Evolutionary conservation across 2,888 invertebrate species (phyloP), one percentile per base, ranked within the genome.

Genomic region (Euclidia mi): DNA sequence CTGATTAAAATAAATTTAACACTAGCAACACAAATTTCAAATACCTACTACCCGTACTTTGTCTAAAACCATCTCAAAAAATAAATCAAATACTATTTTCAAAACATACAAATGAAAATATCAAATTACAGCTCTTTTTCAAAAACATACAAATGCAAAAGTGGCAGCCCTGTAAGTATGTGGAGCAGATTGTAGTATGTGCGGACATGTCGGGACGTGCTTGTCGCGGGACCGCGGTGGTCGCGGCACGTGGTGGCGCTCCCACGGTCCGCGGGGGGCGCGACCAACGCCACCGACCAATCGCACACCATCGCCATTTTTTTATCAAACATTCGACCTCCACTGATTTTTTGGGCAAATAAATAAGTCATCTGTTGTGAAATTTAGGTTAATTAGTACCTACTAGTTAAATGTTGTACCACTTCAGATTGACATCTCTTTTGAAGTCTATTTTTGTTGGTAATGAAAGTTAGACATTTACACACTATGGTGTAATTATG

Each of bases 221-320:
- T 69, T 50, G 76, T 76, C 64, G 72, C 76, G 56, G 78, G 74
- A 51, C 71, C 76, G 85, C 79, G 88, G 87, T 82, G 88, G 89
- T 84, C 85, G 77, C 58, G 62, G 59, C 83, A 81, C 79, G 81
- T 79, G 76, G 73, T 79, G 79, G 71, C 56, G 74, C 84, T 90
- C 91, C 88, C 91, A 91, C 91, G 90, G 82, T 75, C 87, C 76
- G 78, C 79, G 88, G 90, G 90, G 86, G 81, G 71, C 69, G 49
- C 63, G n/a, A n/a, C n/a, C n/a, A n/a, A n/a, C 51, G 48, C 4
- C 76, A 50, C 56, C 57, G 52, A 52, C 62, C 62, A 58, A 67
- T 63, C 68, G 68, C 68, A 37, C 53, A 49, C 38, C 14, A 52
- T 58, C 56, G 72, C 75, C 57, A 74, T 72, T 72, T 74, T 72